Percentiles rank a stretch among this genome's conserved stretches.
Evolutionary conservation across 2,888 invertebrate genomes (phyloP).

Genomic region (Argynnis bischoffii): DNA sequence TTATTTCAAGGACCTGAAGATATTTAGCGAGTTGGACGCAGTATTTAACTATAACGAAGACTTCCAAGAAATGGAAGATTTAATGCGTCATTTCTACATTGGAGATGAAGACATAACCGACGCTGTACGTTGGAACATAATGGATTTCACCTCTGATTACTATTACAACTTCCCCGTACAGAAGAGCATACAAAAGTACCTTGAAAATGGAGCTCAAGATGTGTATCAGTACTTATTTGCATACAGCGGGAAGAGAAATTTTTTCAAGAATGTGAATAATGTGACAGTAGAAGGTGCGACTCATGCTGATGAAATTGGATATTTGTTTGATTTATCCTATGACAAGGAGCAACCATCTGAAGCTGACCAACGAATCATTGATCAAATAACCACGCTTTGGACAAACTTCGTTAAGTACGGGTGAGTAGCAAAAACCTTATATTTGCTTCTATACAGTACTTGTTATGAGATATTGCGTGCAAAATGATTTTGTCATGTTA

Average conservation of each 20-base stretch:
- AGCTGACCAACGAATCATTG: constrained; percentile 52
- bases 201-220: constrained; percentile 46
- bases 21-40: constrained; percentile 36
- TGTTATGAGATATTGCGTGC: neutral
- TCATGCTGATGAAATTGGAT: constrained; percentile 54
- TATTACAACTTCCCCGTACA: constrained; percentile 47
- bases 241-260: constrained; percentile 56
- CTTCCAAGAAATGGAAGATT: constrained; percentile 41
- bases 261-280: constrained; percentile 45
- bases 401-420: constrained; percentile 50
- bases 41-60: constrained; percentile 46
- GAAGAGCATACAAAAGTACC: constrained; percentile 49
- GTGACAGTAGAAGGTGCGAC: constrained; percentile 43
- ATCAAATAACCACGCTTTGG: constrained; percentile 50
- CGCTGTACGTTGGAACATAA: constrained; percentile 41
- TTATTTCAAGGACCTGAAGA: constrained; percentile 37
- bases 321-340: constrained; percentile 48
- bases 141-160: constrained; percentile 54
- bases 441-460: neutral
- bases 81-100: constrained; percentile 56
- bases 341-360: constrained; percentile 39
- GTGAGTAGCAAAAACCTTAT: constrained; percentile 25
- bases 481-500: neutral
- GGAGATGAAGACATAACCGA: constrained; percentile 51
- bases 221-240: constrained; percentile 58